Base-by-base conservation (phyloP, 1,140 invertebrate genomes). In the Caenorhabditis remanei region DNA sequence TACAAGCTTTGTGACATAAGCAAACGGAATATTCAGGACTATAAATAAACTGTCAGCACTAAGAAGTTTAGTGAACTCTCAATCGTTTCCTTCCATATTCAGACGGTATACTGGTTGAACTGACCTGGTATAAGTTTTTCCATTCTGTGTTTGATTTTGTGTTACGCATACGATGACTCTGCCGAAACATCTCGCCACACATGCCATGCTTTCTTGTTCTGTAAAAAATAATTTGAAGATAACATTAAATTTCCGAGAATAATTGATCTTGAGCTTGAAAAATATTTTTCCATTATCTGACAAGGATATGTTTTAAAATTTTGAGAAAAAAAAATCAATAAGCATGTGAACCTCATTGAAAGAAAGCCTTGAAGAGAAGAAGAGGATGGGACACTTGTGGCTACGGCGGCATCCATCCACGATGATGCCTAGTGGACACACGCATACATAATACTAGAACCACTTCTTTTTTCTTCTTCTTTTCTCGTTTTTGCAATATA, bases 401-500 rank as follows among this genome's bases (percentile, higher is more conserved):
- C 41, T 19, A 6, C 24, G 71, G 71, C 71, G 71, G 46, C 19
- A 79, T 79, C 21, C 46, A 79, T 50, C 71, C 65, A 46, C 65
- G 43, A 71, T 71, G 71, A 79, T 50, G 71, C 71, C 71, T 79
- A 24, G 71, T 50, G 71, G 71, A 79, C 71, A 79, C 46, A 79
- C 71, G 71, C 71, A 79, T 79, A 79, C 71, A 79, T 79, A 79
- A 79, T 79, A 79, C 71, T 79, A 53, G 67, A 79, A 79, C 71
- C 71, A 79, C 71, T 79, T 79, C 43, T 79, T 79, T 50, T 67
- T 67, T 67, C 40, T 50, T 71, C 16, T 46, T 43, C 11, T 41
- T n/a, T 16, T 79, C n/a, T 79, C 53, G 19, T 41, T 50, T 79
- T 50, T 40, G 14, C 46, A 7, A 13, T 50, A 32, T 11, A 79